Evolutionary conservation across 2,888 invertebrate species (phyloP).

Genomic region (Bhutanitis thaidina): DNA sequence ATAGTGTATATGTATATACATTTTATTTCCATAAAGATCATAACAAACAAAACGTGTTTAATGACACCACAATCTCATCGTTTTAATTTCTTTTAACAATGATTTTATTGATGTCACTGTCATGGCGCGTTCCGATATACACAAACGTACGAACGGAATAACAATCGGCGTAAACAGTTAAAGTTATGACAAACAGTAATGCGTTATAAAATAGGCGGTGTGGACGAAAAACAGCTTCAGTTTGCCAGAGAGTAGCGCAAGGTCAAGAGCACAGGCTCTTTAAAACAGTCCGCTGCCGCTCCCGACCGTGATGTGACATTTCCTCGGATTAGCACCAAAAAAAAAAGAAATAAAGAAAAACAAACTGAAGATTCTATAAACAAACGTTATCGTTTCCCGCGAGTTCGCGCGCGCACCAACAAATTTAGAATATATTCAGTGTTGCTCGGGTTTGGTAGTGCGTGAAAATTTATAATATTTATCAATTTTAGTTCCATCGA

Average conservation of each 20-base stretch:
- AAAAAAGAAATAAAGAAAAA: no score
- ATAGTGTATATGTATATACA: no score
- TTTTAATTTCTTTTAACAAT: background rate
- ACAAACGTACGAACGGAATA: constrained; percentile 10
- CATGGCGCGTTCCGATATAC: constrained; percentile 21
- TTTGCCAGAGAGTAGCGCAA: constrained; percentile 61
- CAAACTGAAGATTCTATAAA: constrained; percentile 2
- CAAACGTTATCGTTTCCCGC: constrained; percentile 29
- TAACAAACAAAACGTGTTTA: background rate
- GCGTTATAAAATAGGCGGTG: constrained; percentile 70
- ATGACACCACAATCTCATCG: background rate
- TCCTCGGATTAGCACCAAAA: constrained; percentile 31
- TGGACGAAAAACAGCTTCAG: constrained; percentile 68
- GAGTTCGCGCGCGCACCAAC: background rate
- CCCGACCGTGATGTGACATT: constrained; percentile 54
- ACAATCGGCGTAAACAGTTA: constrained; percentile 38
- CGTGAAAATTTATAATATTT: background rate
- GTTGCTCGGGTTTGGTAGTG: background rate
- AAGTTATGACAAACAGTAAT: constrained; percentile 72
- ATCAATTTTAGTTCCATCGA: no score
- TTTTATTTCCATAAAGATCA: no score
- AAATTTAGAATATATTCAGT: background rate
- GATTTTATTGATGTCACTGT: background rate
- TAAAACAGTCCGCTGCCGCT: constrained; percentile 57
- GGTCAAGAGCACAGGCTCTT: constrained; percentile 72